These are phyloP conservation scores for Odontomyia ornata DNA, from an alignment of 2,888 invertebrate species.

Conservation along the genomic window DNA sequence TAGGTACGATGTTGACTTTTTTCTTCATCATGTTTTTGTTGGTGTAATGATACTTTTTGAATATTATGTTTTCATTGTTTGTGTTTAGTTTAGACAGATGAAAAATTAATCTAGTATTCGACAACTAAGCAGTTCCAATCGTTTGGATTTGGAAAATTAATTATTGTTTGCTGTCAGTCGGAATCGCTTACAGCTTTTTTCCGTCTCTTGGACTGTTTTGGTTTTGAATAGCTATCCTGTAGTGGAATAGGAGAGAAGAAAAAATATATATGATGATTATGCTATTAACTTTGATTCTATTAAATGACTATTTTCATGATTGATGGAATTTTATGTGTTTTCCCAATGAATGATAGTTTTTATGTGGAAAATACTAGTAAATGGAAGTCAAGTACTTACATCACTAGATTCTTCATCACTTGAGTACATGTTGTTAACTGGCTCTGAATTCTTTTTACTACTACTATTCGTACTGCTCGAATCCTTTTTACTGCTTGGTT, in stretches of 20 bases:
- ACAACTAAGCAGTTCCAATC: conserved; percentile 55
- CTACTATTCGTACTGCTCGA: conserved; percentile 63
- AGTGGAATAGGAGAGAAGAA: conserved; percentile 63
- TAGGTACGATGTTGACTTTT: too few species aligned
- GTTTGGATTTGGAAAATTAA: conserved; percentile 46
- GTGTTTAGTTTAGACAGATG: background rate
- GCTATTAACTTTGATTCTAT: too few species aligned
- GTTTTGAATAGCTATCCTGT: conserved; percentile 91
- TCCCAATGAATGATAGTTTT: too few species aligned
- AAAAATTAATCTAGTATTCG: conserved; percentile 54
- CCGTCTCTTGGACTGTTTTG: conserved; percentile 89
- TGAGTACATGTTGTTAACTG: conserved; percentile 70
- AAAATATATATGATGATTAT: too few species aligned
- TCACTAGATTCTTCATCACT: conserved; percentile 86
- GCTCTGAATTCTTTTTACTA: conserved; percentile 64
- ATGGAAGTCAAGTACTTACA: conserved; percentile 64
- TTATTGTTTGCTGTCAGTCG: conserved; percentile 75
- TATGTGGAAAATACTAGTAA: too few species aligned
- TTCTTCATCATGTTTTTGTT: background rate
- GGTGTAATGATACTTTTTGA: background rate
- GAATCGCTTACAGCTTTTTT: conserved; percentile 93
- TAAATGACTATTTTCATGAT: too few species aligned
- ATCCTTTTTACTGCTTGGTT: conserved; percentile 67
- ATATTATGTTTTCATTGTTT: background rate
- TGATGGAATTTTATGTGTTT: too few species aligned